These are phyloP conservation scores for Apodemus agrarius DNA, from an alignment of 2,797 vertebrate genomes.

Conservation along the genomic window DNA sequence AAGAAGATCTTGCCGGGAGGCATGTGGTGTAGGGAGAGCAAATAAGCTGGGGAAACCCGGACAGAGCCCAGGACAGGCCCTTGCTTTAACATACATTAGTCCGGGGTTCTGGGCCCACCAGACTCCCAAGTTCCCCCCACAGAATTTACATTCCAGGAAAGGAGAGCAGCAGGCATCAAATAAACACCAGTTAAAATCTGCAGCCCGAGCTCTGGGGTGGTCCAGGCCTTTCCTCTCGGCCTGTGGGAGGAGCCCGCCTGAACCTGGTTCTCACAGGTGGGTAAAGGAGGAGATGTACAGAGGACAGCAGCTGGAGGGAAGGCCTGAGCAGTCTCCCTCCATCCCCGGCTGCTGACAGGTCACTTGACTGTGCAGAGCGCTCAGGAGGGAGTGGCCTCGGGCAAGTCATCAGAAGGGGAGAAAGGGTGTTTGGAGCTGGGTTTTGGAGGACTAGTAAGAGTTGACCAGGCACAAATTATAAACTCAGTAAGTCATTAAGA, in stretches of 20 bases:
- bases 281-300: background rate
- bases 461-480: background rate
- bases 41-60: background rate
- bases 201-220: background rate
- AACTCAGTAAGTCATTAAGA: slow-evolving; percentile 7
- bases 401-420: background rate
- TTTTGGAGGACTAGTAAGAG: slow-evolving; percentile 41
- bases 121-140: no score
- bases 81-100: background rate
- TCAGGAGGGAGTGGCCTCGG: background rate
- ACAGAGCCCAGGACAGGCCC: background rate
- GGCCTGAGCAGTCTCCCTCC: accelerated
- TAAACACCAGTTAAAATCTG: background rate
- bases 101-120: background rate
- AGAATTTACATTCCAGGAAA: slow-evolving; percentile 12
- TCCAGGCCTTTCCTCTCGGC: background rate
- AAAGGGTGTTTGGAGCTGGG: slow-evolving; percentile 14
- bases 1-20: background rate
- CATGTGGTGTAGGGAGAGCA: background rate
- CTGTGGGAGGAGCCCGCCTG: background rate
- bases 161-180: background rate
- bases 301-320: no score
- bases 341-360: background rate
- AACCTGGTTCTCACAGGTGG: background rate
- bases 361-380: background rate